Evolutionary conservation across 2,797 vertebrate species (phyloP).

Genomic region (Sebastes oblongus): DNA sequence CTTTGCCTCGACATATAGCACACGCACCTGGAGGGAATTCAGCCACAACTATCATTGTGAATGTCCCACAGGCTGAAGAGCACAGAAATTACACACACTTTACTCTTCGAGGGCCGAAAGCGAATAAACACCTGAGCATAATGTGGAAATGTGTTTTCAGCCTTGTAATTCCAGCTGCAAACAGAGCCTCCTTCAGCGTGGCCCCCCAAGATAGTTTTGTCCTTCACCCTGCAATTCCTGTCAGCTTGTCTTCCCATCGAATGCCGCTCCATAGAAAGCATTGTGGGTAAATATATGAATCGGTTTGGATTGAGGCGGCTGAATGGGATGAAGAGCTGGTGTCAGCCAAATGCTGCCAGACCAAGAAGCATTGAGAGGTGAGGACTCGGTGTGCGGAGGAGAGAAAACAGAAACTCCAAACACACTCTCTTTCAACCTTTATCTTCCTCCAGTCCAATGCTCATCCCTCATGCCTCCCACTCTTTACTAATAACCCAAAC

Average conservation of each 20-base stretch:
- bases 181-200: constrained; percentile 38
- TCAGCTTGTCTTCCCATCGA: constrained; percentile 19
- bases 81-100: constrained; percentile 48
- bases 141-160: constrained; percentile 54
- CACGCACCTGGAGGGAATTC: constrained; percentile 54
- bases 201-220: constrained; percentile 39
- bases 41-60: constrained; percentile 27
- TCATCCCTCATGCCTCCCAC: constrained; percentile 42
- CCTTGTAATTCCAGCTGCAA: constrained; percentile 54
- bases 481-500: constrained; percentile 65
- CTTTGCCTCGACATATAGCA: constrained; percentile 9
- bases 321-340: constrained; percentile 36
- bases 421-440: constrained; percentile 38
- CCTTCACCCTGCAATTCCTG: constrained; percentile 49
- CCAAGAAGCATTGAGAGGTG: constrained; percentile 36
- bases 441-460: constrained; percentile 24
- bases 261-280: constrained; percentile 20
- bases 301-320: constrained; percentile 37
- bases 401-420: constrained; percentile 42
- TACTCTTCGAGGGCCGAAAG: constrained; percentile 29
- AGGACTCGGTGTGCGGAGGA: constrained; percentile 48
- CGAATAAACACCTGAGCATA: constrained; percentile 55
- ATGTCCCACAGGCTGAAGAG: constrained; percentile 41
- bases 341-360: constrained; percentile 36
- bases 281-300: constrained; percentile 42